A percentile compares a stretch with the other conserved stretches of the same genome.
phyloP scores from a whole-genome alignment of 1,140 invertebrate genomes.

The Acyrthosiphon pisum region DNA sequence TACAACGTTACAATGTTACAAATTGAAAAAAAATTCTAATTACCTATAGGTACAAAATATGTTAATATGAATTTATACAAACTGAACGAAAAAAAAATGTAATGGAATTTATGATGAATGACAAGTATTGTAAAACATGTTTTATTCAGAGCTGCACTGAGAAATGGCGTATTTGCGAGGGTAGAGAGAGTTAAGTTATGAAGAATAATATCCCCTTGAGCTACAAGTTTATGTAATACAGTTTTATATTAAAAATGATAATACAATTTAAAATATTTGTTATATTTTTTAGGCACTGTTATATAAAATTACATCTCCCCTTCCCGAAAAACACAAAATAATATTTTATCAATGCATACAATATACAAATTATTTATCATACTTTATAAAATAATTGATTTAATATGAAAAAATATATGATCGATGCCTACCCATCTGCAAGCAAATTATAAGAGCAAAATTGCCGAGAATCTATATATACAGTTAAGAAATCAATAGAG shows the following conservation, averaged over 20 bases:
- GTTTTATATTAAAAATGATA: background rate
- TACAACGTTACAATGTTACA: background rate
- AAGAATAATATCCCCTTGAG: background rate
- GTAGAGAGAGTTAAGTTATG: background rate
- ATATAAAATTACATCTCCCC: background rate
- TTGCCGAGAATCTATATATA: background rate
- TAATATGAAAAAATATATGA: background rate
- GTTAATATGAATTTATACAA: background rate
- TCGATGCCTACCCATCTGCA: background rate
- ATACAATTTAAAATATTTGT: background rate
- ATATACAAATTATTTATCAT: background rate
- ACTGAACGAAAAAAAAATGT: background rate
- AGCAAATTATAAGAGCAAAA: background rate
- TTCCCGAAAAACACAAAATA: background rate
- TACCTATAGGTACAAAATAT: background rate
- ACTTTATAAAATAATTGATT: background rate
- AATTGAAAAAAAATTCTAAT: background rate
- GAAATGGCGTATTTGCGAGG: background rate
- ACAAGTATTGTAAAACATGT: background rate
- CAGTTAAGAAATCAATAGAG: conserved; percentile 29
- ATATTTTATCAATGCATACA: background rate
- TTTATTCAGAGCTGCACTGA: background rate
- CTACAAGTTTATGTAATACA: background rate
- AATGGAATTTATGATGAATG: background rate
- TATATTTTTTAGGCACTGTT: background rate